Evolutionary conservation across 2,113 vertebrate species (phyloP), one percentile per base, ranked within the genome.

Genomic region (Ammospiza caudacuta): DNA sequence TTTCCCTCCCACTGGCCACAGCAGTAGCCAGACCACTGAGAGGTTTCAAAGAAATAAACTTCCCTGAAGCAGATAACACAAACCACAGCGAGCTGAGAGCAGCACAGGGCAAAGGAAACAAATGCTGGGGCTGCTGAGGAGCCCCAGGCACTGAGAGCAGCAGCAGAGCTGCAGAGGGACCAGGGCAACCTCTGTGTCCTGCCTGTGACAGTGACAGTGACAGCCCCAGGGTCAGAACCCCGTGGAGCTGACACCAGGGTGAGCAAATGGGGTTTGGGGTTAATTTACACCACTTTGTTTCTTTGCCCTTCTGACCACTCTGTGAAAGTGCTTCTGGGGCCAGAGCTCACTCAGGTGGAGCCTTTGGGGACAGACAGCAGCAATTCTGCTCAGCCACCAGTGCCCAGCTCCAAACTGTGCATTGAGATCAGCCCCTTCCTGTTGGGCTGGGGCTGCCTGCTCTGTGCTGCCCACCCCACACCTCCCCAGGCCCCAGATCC

Each of bases 281-380:
- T 16, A 69, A 68, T 52, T 28, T n/a, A 62, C 27, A 61, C 11
- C 33, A 35, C 47, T 79, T 83, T 46, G 13, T 29, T 64, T 55
- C 18, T 35, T 63, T 47, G 41, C 44, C 19, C 44, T 46, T 46
- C 18, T 6, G 41, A 41, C 41, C 41, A 41, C 39, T 22, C 15
- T 2, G 1, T 37, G 19, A 29, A 70, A 68, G 16, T 3, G n/a
- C 22, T 77, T 41, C 72, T 64, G 43, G 25, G 55, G 25, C 16
- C 51, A 41, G 47, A 80, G 22, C 8, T 33, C 12, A 29, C 15
- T 1, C 0, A 0, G 15, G 15, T 1, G 22, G 41, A 31, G 13
- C 19, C 46, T 69, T 22, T 55, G 27, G 21, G 18, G 43, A 68
- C 2, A 6, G 47, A 57, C 2, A 6, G 44, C 70, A 75, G 63